phyloP scores from a whole-genome alignment of 2,888 invertebrate genomes.

The Dione vanillae region DNA sequence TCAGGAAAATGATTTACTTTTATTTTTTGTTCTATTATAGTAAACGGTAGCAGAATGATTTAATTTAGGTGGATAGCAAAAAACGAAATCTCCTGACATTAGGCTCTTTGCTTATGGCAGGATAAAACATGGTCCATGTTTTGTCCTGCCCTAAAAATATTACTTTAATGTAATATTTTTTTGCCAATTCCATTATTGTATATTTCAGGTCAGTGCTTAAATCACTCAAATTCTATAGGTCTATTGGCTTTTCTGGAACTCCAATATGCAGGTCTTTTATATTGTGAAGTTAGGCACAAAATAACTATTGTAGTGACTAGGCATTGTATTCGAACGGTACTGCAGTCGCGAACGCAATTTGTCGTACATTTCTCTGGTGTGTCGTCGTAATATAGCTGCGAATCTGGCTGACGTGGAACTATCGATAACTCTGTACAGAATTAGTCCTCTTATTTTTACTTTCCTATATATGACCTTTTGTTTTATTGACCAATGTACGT shows the following conservation, averaged over 20 bases:
- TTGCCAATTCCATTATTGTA: background rate
- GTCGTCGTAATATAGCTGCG: slow-evolving; percentile 71
- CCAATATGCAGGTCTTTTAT: slow-evolving; percentile 43
- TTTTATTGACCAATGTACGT: slow-evolving; percentile 49
- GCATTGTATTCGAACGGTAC: slow-evolving; percentile 62
- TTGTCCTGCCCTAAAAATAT: too few species aligned
- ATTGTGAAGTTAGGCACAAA: slow-evolving; percentile 66
- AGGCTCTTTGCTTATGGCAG: too few species aligned
- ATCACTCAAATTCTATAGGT: slow-evolving; percentile 13
- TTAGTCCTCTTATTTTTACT: slow-evolving; percentile 72
- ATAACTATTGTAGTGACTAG: slow-evolving; percentile 67
- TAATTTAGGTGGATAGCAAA: too few species aligned
- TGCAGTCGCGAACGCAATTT: slow-evolving; percentile 73
- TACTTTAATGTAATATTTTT: background rate
- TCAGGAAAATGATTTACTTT: too few species aligned
- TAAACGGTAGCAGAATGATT: too few species aligned
- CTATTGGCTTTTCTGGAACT: slow-evolving; percentile 31
- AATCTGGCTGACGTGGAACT: slow-evolving; percentile 70
- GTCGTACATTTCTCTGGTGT: slow-evolving; percentile 74
- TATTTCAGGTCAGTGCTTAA: background rate
- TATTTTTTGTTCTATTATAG: too few species aligned
- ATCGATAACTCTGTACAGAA: slow-evolving; percentile 69
- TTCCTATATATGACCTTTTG: slow-evolving; percentile 45
- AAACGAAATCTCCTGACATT: too few species aligned
- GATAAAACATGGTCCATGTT: too few species aligned